Base-by-base conservation (phyloP, 2,113 vertebrate species). In the Tiliqua scincoides region DNA sequence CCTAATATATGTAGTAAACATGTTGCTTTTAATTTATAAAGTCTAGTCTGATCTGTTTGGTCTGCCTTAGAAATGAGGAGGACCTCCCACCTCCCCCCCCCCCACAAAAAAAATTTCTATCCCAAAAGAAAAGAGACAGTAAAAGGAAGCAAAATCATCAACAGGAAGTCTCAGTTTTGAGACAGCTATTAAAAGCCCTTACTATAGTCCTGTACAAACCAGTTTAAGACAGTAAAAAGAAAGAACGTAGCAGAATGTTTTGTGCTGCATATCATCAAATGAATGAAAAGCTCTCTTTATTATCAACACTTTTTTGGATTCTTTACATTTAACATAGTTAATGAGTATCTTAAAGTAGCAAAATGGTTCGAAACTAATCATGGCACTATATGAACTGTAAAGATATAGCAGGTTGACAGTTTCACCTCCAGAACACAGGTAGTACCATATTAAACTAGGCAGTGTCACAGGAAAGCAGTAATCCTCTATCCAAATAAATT, bases 41-140 rank as follows among this genome's bases (percentile, higher is more conserved):
- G n/a, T n/a, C n/a, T n/a, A n/a, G n/a, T n/a, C n/a, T n/a, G n/a
- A n/a, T n/a, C 35, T 61, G 32, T 61, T 35, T 40, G 17, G 59
- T 27, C 10, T 12, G 82, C 76, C 4, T 88, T 77, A 76, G 74
- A 52, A 0, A 4, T 62, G 10, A 32, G 35, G 12, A 57, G 15
- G 43, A 82, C 54, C 54, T 17, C 54, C 54, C 54, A 61, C 18
- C 17, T 25, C 15, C 35, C n/a, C 18, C 59, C 67, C 17, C 4
- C 67, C 74, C 77, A 81, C 54, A 1, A 0, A 35, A 15, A 0
- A 30, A 48, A n/a, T 25, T 0, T 90, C 85, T 81, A 30, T 82
- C 89, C 3, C 3, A 9, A 2, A 0, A 1, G 17, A 0, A 35
- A 4, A 1, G 6, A 82, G 81, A 70, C 35, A 32, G 65, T 0